A percentile compares a stretch with the other conserved stretches of the same genome.
phyloP scores from a whole-genome alignment of 1,140 invertebrate species.

The Drosophila lowei region DNA sequence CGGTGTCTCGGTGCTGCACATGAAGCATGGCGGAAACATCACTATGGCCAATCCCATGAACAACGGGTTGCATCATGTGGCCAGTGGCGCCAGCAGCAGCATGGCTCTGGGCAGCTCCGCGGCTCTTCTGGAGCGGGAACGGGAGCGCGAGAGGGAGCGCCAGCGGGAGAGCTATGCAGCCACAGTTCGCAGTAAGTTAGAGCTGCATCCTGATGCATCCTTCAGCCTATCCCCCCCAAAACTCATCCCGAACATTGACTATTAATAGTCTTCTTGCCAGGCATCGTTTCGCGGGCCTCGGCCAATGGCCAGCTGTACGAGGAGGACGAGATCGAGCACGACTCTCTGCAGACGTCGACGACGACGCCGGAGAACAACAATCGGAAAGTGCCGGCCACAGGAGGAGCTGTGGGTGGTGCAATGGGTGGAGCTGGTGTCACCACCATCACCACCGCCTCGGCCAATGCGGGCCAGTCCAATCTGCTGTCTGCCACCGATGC shows the following conservation, averaged over 20 bases:
- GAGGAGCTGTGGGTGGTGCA: slow-evolving; percentile 9
- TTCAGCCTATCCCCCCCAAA: slow-evolving; percentile 17
- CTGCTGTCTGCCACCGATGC: slow-evolving; percentile 71
- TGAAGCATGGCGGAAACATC: slow-evolving; percentile 76
- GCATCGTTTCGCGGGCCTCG: slow-evolving; percentile 81
- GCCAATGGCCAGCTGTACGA: slow-evolving; percentile 81
- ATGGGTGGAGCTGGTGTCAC: slow-evolving; percentile 36
- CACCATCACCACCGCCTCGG: slow-evolving; percentile 51
- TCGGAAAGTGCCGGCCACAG: slow-evolving; percentile 52
- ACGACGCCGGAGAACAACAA: slow-evolving; percentile 71
- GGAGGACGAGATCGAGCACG: slow-evolving; percentile 81
- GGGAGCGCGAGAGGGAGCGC: slow-evolving; percentile 72
- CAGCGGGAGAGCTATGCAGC: slow-evolving; percentile 81
- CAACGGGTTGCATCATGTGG: slow-evolving; percentile 69
- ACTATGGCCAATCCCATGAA: slow-evolving; percentile 78
- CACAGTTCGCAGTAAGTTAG: slow-evolving; percentile 82
- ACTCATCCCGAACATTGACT: slow-evolving; percentile 63
- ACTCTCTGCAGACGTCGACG: slow-evolving; percentile 65
- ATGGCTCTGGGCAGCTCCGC: slow-evolving; percentile 83
- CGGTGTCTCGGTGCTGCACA: slow-evolving; percentile 75
- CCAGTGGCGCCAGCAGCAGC: slow-evolving; percentile 83
- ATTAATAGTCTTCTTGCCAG: slow-evolving; percentile 78
- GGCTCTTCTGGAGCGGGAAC: slow-evolving; percentile 61
- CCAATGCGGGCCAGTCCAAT: slow-evolving; percentile 54
- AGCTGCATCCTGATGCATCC: neutral